Evolutionary conservation across 2,888 invertebrate species (phyloP).

Genomic region (Folsomia manolachei): DNA sequence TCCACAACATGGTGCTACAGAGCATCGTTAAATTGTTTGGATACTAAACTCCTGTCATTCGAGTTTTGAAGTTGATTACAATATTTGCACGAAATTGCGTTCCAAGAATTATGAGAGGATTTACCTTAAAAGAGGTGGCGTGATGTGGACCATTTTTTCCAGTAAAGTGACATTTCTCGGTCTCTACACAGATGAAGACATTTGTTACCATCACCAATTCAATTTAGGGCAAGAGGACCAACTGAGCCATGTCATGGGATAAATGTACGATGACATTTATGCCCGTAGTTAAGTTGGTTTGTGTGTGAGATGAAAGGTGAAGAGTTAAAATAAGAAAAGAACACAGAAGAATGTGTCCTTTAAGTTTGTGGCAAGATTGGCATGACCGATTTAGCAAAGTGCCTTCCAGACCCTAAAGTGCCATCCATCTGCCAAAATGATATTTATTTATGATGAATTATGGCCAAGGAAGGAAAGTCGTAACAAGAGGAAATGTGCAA

Average conservation of each 20-base stretch:
- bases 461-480: neutral
- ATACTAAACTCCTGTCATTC: too few species aligned
- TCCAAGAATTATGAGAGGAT: too few species aligned
- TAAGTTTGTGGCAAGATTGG: neutral
- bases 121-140: too few species aligned
- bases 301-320: constrained; percentile 2
- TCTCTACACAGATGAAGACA: neutral
- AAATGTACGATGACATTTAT: neutral
- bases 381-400: constrained; percentile 8
- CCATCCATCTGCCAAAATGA: constrained; percentile 1
- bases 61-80: too few species aligned
- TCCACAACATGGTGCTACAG: too few species aligned
- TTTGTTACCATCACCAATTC: constrained; percentile 13
- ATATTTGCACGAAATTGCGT: too few species aligned
- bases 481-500: neutral
- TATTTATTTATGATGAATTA: neutral
- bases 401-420: neutral
- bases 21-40: too few species aligned
- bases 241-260: neutral
- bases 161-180: constrained; percentile 4
- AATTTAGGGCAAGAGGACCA: neutral
- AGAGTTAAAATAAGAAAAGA: neutral
- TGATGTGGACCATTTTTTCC: neutral
- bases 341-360: neutral
- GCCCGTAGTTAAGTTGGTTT: too few species aligned